A percentile compares a stretch with the other conserved stretches of the same genome.
Conservation (phyloP, 2,113 vertebrate species). For the Psephotus haematonotus region DNA sequence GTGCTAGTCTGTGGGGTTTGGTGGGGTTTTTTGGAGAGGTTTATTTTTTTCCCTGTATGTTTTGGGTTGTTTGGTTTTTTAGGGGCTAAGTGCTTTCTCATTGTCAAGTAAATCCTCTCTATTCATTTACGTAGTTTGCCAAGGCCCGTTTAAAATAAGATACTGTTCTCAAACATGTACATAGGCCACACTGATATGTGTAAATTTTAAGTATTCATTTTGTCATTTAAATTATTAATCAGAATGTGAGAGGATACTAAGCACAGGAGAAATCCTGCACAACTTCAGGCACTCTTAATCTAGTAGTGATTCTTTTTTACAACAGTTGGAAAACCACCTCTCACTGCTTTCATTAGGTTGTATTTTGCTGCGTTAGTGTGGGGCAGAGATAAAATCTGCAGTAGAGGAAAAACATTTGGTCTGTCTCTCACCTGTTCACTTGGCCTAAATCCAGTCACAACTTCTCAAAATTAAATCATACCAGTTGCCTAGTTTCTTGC, state of each 20-base stretch:
- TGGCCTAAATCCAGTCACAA: fast-evolving
- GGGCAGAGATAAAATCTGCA: neutral
- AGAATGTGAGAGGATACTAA: neutral
- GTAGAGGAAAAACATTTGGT: neutral
- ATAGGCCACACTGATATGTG: fast-evolving
- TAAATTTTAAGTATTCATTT: neutral
- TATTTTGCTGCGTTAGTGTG: neutral
- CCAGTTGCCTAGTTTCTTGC: neutral
- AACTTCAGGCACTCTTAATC: neutral
- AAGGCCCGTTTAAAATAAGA: neutral
- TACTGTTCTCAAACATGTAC: fast-evolving
- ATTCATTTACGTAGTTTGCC: neutral
- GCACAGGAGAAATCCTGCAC: neutral
- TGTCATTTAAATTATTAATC: neutral
- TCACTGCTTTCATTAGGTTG: fast-evolving
- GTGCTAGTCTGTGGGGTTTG: fast-evolving
- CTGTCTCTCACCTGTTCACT: neutral
- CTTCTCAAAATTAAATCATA: neutral
- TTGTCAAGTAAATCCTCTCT: neutral
- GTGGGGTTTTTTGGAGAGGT: neutral
- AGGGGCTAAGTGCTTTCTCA: neutral
- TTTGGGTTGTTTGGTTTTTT: neutral
- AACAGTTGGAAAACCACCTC: neutral
- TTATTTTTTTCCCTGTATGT: neutral
- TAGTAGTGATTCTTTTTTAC: neutral